phyloP scores from a whole-genome alignment of 2,888 invertebrate genomes.

The Cryptocheilus praepositus region DNA sequence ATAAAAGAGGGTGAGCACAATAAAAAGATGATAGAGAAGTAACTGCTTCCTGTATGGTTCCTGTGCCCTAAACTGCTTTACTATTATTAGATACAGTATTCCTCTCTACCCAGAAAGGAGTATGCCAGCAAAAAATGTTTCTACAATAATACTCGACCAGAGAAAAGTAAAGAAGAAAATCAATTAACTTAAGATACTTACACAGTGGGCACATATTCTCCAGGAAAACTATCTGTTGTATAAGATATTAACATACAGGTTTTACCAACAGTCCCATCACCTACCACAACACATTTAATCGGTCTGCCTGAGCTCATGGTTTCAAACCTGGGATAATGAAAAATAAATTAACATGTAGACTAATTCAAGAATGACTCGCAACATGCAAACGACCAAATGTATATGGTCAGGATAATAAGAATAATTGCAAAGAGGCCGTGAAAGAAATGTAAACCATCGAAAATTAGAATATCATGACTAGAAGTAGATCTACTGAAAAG shows the following conservation, averaged over 20 bases:
- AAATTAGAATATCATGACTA: too few relatives aligned
- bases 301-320: conserved; percentile 93
- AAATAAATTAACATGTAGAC: conserved; percentile 3
- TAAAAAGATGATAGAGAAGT: conserved; percentile 60
- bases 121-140: conserved; percentile 43
- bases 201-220: conserved; percentile 97
- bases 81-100: conserved; percentile 66
- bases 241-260: conserved; percentile 96
- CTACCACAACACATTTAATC: conserved; percentile 94
- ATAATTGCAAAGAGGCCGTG: neutral
- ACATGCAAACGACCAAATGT: neutral
- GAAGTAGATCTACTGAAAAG: too few relatives aligned
- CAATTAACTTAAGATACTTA: conserved; percentile 77
- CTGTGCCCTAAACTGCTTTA: conserved; percentile 51
- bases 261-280: conserved; percentile 95
- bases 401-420: too few relatives aligned
- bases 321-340: conserved; percentile 35
- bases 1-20: conserved; percentile 42
- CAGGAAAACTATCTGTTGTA: conserved; percentile 94
- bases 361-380: neutral
- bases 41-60: conserved; percentile 63
- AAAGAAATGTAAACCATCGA: neutral
- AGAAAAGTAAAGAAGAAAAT: conserved; percentile 1
- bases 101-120: conserved; percentile 55
- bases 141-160: conserved; percentile 2